Evolutionary conservation across 2,113 vertebrate species (phyloP), one percentile per base, ranked within the genome.

Genomic region (Zosterops japonicus): DNA sequence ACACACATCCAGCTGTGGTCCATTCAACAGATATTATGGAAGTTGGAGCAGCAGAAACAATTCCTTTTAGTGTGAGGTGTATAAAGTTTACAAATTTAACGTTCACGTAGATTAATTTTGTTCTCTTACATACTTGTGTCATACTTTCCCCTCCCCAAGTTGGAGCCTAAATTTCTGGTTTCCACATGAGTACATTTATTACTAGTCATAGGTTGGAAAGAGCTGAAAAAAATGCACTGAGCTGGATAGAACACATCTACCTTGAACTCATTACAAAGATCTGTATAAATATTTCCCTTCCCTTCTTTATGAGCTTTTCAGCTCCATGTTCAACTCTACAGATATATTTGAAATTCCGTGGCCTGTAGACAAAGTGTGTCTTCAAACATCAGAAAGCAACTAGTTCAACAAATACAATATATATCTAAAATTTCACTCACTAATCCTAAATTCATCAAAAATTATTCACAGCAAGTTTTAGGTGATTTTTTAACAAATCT

Each of bases 71-170:
- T 5, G 6, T 49, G 39, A 83, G 20, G 6, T 15, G 61, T 4
- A 33, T 16, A 6, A 68, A 85, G 12, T 1, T 17, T 25, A 46
- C 14, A 41, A 10, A 5, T 23, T 68, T 79, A 24, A 33, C 25
- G 11, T 61, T 86, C 13, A 24, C 11, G 3, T 6, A 50, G 2
- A 4, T 5, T 28, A 6, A 15, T 55, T 87, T 92, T 75, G 9
- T 10, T 59, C 44, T 61, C 9, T 21, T 15, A 13, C 1, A 5
- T n/a, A 9, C 8, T 65, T 49, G 8, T 35, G 33, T 33, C 55
- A 42, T 3, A 15, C 16, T 25, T 35, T 20, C 12, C 10, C 4
- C 9, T 39, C 24, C 13, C 12, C 14, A 24, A 2, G 7, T 0
- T 15, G 31, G 6, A 27, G 8, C 4, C 36, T 53, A 24, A 67